A percentile compares a stretch with the other conserved stretches of the same genome.
Conservation (phyloP, 2,113 vertebrate genomes). For the Tonatia bakeri region DNA sequence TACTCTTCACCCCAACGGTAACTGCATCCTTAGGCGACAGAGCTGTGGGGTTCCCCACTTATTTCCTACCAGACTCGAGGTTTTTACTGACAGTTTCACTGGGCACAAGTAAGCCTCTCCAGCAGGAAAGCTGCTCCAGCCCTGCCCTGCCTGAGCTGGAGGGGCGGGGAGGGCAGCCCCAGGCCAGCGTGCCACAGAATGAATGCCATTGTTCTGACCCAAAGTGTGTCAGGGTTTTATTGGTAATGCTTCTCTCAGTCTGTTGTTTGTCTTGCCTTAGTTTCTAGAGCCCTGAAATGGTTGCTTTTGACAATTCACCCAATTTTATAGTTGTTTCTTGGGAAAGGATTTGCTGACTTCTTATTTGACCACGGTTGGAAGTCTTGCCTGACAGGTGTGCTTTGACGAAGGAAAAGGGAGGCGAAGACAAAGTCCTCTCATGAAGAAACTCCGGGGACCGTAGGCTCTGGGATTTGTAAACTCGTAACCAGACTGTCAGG, state of each 20-base stretch:
- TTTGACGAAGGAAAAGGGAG: neutral
- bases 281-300: neutral
- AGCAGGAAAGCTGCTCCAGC: too few relatives aligned
- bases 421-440: neutral
- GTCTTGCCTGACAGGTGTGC: neutral
- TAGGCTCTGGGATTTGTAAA: neutral
- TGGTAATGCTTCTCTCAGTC: neutral
- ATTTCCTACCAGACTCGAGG: neutral
- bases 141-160: neutral
- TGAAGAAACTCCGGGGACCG: neutral
- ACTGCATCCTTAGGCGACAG: neutral
- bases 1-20: neutral
- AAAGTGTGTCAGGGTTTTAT: neutral
- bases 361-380: neutral
- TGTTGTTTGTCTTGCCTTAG: neutral
- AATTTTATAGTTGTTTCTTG: neutral
- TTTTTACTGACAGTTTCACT: neutral
- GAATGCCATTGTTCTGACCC: neutral
- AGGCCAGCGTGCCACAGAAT: too few relatives aligned
- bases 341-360: neutral
- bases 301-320: neutral
- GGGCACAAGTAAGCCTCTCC: neutral
- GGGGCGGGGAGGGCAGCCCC: neutral
- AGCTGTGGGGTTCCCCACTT: neutral
- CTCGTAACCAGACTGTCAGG: neutral